Evolutionary conservation across 2,797 vertebrate species (phyloP).

Genomic region (Podargus strigoides): DNA sequence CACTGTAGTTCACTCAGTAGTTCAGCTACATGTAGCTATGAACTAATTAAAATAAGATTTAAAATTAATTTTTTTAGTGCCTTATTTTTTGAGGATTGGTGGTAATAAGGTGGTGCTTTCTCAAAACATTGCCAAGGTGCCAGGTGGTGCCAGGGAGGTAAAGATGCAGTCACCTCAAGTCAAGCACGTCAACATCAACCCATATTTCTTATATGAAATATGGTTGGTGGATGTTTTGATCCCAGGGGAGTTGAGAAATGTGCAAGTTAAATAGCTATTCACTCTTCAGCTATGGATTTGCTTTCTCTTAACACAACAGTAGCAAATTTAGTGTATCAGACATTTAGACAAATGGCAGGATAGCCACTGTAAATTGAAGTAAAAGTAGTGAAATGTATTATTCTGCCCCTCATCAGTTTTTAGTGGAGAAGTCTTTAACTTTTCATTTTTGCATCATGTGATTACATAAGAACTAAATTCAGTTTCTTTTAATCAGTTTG

Average conservation of each 20-base stretch:
- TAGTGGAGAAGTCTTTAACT: neutral
- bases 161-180: neutral
- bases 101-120: neutral
- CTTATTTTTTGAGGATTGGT: neutral
- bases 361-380: neutral
- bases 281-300: neutral
- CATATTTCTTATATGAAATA: neutral
- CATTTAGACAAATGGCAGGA: neutral
- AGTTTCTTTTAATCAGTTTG: neutral
- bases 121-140: accelerated
- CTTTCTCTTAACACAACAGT: neutral
- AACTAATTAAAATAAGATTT: neutral
- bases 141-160: neutral
- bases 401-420: neutral
- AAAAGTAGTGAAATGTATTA: neutral
- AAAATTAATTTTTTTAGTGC: neutral
- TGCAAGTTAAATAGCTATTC: neutral
- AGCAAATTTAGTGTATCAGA: neutral
- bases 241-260: neutral
- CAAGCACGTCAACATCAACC: neutral
- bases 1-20: neutral
- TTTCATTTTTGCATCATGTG: neutral
- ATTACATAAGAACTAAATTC: neutral
- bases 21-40: neutral
- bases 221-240: neutral